These are phyloP conservation scores for Spermophilus dauricus DNA, from an alignment of 2,113 vertebrate genomes.

Conservation along the genomic window DNA sequence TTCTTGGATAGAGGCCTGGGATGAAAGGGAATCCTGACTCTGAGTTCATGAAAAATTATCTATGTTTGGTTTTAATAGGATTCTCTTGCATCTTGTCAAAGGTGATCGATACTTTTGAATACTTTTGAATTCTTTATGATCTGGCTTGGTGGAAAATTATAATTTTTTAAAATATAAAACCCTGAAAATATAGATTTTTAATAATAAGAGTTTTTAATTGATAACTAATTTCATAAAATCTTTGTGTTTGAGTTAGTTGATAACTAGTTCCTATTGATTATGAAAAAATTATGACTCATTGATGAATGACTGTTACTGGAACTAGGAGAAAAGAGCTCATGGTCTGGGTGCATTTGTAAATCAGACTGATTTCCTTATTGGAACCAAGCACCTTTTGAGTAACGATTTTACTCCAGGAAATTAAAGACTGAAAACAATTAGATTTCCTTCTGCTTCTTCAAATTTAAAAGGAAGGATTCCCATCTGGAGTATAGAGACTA, in stretches of 20 bases:
- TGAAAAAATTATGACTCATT: constrained; percentile 8
- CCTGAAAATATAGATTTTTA: not conserved
- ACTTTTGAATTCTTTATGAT: constrained; percentile 46
- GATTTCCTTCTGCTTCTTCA: not conserved
- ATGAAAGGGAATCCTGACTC: not conserved
- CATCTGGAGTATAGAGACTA: not conserved
- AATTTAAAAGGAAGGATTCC: constrained; percentile 14
- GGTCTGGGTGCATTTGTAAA: not conserved
- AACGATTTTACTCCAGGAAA: not conserved
- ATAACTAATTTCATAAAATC: constrained; percentile 33
- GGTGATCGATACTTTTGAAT: constrained; percentile 26
- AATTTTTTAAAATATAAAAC: constrained; percentile 3
- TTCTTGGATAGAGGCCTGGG: not conserved
- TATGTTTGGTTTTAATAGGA: not conserved
- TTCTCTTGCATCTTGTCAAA: constrained; percentile 1
- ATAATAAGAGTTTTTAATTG: not conserved
- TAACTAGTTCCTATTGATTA: not conserved
- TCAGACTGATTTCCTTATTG: constrained; percentile 50
- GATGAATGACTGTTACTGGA: not conserved
- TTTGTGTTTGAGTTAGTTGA: not conserved
- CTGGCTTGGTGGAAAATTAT: not conserved
- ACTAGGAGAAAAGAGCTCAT: not conserved
- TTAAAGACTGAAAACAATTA: not conserved
- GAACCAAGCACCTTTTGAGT: constrained; percentile 8
- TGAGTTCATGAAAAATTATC: not conserved